Evolutionary conservation across 2,113 vertebrate species (phyloP), one percentile per base, ranked within the genome.

Genomic region (Hirundichthys speculiger): DNA sequence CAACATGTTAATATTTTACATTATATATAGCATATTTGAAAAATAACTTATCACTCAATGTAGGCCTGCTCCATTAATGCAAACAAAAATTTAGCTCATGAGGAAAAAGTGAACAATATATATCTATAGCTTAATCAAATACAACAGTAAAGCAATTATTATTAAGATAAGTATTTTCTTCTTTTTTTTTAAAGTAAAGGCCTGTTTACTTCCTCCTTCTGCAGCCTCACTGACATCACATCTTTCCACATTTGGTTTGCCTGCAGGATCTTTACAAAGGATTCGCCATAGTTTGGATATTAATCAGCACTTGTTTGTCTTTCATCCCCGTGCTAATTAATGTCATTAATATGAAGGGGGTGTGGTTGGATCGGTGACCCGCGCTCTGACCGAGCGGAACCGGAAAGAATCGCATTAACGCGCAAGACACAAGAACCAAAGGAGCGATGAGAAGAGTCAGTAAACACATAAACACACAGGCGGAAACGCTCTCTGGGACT

Each of bases 331-430:
- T 21, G 66, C 79, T 92, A 92, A 93, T 92, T 88, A 88, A 80
- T 75, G 79, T 88, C 79, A 92, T 93, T 90, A 90, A 84, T 86
- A 43, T 75, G 78, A 73, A 51, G 65, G 49, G 77, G 77, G 82
- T 63, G 79, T 73, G 21, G 77, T 79, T 85, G 89, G 80, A 83
- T 90, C 80, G 64, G 75, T 88, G 85, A 89, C 86, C 89, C 83
- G 68, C 22, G 82, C 69, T 85, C 78, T 90, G 86, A 86, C 88
- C 90, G 89, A 85, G 90, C 86, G 90, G 87, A 92, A 91, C 90
- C 84, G 90, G 89, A 92, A 90, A 93, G 79, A 93, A 93, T 92
- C 88, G 85, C 85, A 87, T 91, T 92, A 83, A 84, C 73, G 80
- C 80, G 78, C 73, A 73, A 90, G 84, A 89, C 67, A 83, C 78